Evolutionary conservation across 2,113 vertebrate genomes (phyloP).

Genomic region (Paramormyrops kingsleyae): DNA sequence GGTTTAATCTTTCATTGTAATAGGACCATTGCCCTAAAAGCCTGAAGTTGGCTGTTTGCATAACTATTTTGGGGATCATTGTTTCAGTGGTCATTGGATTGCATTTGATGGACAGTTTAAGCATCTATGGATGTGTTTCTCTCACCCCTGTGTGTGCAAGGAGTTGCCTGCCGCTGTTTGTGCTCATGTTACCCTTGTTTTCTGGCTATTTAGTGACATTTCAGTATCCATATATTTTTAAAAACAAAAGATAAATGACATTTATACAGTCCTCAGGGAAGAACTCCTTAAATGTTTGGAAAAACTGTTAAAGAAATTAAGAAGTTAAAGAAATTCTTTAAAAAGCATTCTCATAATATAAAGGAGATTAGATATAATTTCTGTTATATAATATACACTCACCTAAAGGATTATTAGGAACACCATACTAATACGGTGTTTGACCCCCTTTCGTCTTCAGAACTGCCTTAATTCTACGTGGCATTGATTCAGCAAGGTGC

Average conservation of each 20-base stretch:
- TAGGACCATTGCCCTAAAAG: not conserved
- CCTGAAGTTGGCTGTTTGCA: not conserved
- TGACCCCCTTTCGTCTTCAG: no score
- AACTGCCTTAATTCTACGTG: no score
- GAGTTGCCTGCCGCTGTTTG: not conserved
- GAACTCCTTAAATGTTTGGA: not conserved
- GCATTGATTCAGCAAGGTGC: no score
- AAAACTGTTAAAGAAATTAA: no score
- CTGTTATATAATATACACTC: not conserved
- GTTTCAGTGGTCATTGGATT: not conserved
- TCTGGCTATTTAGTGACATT: not conserved
- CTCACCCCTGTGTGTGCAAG: not conserved
- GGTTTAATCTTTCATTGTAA: not conserved
- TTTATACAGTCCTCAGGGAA: not conserved
- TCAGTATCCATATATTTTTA: not conserved
- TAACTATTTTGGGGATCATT: not conserved
- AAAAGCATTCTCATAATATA: not conserved
- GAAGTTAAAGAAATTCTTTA: not conserved
- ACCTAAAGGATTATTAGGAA: no score
- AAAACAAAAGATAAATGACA: not conserved
- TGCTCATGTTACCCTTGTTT: not conserved
- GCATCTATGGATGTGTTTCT: not conserved
- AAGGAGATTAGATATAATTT: not conserved
- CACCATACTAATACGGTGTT: no score
- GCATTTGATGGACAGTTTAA: not conserved